Percentiles rank a stretch among this genome's conserved stretches.
Conservation (phyloP, 1,140 invertebrate species). For the Plectrocnemia conspersa region DNA sequence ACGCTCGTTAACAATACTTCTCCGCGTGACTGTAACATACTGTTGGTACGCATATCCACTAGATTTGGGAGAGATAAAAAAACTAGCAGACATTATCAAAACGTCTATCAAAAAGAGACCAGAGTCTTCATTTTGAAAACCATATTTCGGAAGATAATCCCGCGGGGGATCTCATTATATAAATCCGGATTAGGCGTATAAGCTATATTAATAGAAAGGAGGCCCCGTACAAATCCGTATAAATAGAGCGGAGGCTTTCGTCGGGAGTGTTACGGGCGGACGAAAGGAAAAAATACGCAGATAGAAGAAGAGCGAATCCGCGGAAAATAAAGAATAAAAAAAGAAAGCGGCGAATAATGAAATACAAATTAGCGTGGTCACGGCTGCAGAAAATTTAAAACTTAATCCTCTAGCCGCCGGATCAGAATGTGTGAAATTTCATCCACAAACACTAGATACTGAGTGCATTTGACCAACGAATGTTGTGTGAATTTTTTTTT, state of each 20-base stretch:
- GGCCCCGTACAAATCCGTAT: conserved; percentile 17
- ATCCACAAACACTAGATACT: too few relatives aligned
- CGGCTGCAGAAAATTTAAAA: conserved; percentile 25
- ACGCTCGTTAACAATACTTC: too few relatives aligned
- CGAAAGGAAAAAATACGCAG: conserved; percentile 4
- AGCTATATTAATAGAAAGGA: conserved; percentile 22
- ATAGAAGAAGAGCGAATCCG: neutral
- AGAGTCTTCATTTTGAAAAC: conserved; percentile 11
- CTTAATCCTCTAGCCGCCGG: conserved; percentile 11
- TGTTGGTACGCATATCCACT: too few relatives aligned
- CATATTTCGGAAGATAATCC: conserved; percentile 16
- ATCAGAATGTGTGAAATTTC: too few relatives aligned
- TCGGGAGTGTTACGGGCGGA: conserved; percentile 4
- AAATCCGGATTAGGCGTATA: conserved; percentile 20
- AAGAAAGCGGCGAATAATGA: neutral
- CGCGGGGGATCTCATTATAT: conserved; percentile 18
- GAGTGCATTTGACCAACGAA: too few relatives aligned
- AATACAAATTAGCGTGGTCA: conserved; percentile 24
- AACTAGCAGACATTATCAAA: too few relatives aligned
- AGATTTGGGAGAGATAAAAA: too few relatives aligned
- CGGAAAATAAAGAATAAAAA: neutral
- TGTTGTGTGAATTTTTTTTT: too few relatives aligned
- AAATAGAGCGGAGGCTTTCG: conserved; percentile 13
- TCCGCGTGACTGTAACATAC: too few relatives aligned
- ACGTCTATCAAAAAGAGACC: too few relatives aligned